Percentiles rank a stretch among this genome's conserved stretches.
Conservation (phyloP, 2,888 invertebrate genomes). For the Drosophila paracracens region DNA sequence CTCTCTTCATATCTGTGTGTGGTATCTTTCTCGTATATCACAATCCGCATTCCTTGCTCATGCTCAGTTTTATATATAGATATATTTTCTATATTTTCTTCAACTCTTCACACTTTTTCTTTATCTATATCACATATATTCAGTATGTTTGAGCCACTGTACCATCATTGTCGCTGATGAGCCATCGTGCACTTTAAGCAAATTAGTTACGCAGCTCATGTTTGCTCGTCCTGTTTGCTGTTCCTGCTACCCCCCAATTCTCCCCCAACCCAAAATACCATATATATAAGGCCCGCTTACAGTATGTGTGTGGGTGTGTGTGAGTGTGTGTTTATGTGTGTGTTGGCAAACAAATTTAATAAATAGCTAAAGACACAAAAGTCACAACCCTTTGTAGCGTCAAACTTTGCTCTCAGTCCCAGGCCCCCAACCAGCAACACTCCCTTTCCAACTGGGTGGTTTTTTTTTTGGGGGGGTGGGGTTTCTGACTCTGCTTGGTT, state of each 20-base stretch:
- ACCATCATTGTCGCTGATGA: slow-evolving; percentile 65
- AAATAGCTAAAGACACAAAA: slow-evolving; percentile 77
- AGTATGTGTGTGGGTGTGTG: not conserved
- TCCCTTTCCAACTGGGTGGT: not conserved
- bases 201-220: slow-evolving; percentile 80
- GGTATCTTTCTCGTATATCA: not conserved
- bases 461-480: not conserved
- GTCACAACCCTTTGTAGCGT: slow-evolving; percentile 74
- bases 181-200: slow-evolving; percentile 76
- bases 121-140: not conserved
- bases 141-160: slow-evolving; percentile 25
- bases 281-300: not conserved
- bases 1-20: not conserved
- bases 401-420: slow-evolving; percentile 1
- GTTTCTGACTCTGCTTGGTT: slow-evolving; percentile 9
- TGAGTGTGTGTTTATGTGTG: slow-evolving; percentile 40
- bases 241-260: slow-evolving; percentile 22
- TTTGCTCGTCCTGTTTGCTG: slow-evolving; percentile 57
- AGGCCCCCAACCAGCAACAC: not conserved
- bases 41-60: not conserved
- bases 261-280: not conserved
- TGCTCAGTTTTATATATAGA: not conserved
- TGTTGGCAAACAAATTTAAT: slow-evolving; percentile 78
- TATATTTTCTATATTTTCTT: not conserved
- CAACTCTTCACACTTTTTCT: not conserved